A percentile compares a stretch with the other conserved stretches of the same genome.
Evolutionary conservation across 2,888 invertebrate species (phyloP).

Genomic region (Stegana nigrithorax): DNA sequence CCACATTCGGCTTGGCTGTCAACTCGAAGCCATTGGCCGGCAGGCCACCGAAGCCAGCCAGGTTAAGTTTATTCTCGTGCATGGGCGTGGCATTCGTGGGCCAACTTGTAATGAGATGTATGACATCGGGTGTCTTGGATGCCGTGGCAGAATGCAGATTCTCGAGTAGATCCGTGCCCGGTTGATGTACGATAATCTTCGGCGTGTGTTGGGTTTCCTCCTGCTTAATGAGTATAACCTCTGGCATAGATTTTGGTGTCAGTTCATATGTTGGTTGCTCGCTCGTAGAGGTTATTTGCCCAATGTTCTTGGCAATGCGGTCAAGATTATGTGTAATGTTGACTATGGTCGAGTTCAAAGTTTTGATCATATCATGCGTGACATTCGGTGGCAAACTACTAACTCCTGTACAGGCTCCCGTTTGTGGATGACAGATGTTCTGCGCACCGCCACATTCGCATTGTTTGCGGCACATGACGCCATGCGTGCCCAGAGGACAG

Average conservation of each 20-base stretch:
- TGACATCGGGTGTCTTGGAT: slow-evolving; percentile 62
- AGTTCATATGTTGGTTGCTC: slow-evolving; percentile 20
- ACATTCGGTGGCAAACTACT: slow-evolving; percentile 40
- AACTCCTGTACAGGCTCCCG: slow-evolving; percentile 45
- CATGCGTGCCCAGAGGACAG: slow-evolving; percentile 64
- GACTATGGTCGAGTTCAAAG: slow-evolving; percentile 64
- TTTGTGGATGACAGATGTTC: slow-evolving; percentile 54
- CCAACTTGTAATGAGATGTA: slow-evolving; percentile 64
- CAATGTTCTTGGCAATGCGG: slow-evolving; percentile 60
- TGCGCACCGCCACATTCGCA: slow-evolving; percentile 58
- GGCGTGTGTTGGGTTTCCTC: slow-evolving; percentile 57
- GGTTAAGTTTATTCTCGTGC: slow-evolving; percentile 39
- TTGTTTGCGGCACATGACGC: slow-evolving; percentile 63
- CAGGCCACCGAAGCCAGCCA: slow-evolving; percentile 48
- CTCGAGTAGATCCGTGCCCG: slow-evolving; percentile 50
- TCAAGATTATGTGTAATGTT: slow-evolving; percentile 65
- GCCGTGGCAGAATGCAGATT: slow-evolving; percentile 47
- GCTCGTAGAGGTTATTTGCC: slow-evolving; percentile 41
- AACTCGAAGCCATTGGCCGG: slow-evolving; percentile 26
- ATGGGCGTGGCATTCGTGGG: slow-evolving; percentile 30
- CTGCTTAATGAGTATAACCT: slow-evolving; percentile 65
- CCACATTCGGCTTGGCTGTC: neutral
- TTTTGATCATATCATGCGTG: slow-evolving; percentile 64
- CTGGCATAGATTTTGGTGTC: slow-evolving; percentile 54
- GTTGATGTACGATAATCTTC: slow-evolving; percentile 65